Conservation (phyloP, 2,888 invertebrate species). For the Acanthosepion esculentum region DNA sequence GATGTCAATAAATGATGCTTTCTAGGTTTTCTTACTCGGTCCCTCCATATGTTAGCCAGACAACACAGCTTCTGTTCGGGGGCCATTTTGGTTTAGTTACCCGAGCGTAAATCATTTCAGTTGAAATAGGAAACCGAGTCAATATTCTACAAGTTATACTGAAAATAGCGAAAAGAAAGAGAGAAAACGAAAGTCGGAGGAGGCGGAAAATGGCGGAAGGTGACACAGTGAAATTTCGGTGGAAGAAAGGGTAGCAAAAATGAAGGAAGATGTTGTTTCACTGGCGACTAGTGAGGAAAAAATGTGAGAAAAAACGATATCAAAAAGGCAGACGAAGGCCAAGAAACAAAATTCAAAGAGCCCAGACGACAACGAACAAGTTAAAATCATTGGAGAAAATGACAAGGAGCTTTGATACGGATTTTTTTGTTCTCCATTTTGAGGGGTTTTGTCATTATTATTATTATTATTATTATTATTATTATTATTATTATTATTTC, state of each 20-base stretch:
- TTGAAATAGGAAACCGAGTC: neutral
- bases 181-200: neutral
- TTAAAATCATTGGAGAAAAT: no score
- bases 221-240: neutral
- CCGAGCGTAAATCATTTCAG: conserved; percentile 11
- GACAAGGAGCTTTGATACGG: no score
- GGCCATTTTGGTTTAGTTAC: neutral
- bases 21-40: neutral
- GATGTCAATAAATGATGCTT: neutral
- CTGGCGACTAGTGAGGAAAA: neutral
- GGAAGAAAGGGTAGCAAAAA: no score
- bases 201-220: neutral
- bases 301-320: neutral
- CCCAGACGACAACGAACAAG: no score
- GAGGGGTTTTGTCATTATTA: no score
- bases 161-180: neutral
- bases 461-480: no score
- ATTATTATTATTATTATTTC: no score
- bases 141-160: conserved; percentile 23
- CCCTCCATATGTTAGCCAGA: neutral
- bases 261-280: neutral
- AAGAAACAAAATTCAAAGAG: no score
- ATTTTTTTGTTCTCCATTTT: no score
- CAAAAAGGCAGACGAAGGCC: neutral
- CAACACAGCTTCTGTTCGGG: neutral